Evolutionary conservation across 64 coral and sea anemone species (phyloP).

Genomic region (Trachythela sp.): DNA sequence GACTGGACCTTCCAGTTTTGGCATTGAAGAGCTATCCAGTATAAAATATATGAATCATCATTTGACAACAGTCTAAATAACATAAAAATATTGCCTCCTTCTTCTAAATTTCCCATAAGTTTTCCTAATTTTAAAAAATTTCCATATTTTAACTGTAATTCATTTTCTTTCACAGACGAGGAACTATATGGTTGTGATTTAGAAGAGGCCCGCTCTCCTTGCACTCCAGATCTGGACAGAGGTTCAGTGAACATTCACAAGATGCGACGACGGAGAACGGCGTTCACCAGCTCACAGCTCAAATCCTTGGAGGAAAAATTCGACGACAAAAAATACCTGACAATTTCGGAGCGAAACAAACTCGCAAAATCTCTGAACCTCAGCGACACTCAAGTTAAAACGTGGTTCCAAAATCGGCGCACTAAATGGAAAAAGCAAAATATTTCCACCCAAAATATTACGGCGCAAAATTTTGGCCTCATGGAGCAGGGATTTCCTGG

Average conservation of each 20-base stretch:
- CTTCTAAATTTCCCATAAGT: background rate
- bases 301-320: slow-evolving; percentile 62
- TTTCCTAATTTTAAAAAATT: too few species aligned
- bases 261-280: slow-evolving; percentile 46
- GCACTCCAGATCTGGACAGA: background rate
- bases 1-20: too few species aligned
- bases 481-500: slow-evolving; percentile 35
- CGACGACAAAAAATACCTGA: slow-evolving; percentile 62
- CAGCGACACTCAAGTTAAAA: slow-evolving; percentile 63
- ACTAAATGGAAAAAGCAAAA: slow-evolving; percentile 69
- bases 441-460: slow-evolving; percentile 43
- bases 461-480: slow-evolving; percentile 29
- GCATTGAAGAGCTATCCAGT: too few species aligned
- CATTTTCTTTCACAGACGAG: background rate
- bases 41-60: too few species aligned
- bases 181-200: background rate
- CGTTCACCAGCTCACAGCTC: slow-evolving; percentile 56
- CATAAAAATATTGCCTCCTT: background rate
- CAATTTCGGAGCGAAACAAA: slow-evolving; percentile 59
- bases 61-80: background rate
- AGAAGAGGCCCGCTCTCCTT: background rate
- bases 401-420: slow-evolving; percentile 63
- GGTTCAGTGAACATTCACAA: slow-evolving; percentile 37
- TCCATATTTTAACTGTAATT: too few species aligned
- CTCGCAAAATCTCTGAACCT: slow-evolving; percentile 59